Evolutionary conservation across 2,113 vertebrate genomes (phyloP).

Genomic region (Pedionomus torquatus): DNA sequence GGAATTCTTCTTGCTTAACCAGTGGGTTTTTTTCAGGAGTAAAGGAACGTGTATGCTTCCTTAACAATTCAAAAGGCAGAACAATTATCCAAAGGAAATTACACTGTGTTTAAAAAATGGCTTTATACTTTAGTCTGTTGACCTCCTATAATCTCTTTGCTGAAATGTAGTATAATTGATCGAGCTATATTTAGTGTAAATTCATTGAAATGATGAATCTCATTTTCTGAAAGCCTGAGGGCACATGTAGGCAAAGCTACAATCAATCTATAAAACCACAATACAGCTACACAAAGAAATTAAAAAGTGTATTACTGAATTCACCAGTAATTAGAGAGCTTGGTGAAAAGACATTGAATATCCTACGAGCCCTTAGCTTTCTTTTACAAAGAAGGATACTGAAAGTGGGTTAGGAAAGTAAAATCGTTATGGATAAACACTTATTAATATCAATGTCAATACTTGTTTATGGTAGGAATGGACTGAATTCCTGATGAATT

Average conservation of each 20-base stretch:
- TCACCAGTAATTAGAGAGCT: neutral
- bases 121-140: neutral
- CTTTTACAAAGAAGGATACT: neutral
- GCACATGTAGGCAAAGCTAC: neutral
- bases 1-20: neutral
- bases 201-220: slow-evolving; percentile 31
- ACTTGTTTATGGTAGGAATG: neutral
- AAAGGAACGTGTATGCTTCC: neutral
- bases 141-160: neutral
- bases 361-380: neutral
- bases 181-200: slow-evolving; percentile 10
- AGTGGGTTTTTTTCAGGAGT: neutral
- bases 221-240: neutral
- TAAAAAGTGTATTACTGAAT: neutral
- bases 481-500: neutral
- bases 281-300: slow-evolving; percentile 27
- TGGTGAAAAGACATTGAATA: neutral
- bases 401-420: neutral
- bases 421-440: neutral
- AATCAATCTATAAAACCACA: slow-evolving; percentile 24
- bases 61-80: neutral
- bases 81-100: slow-evolving; percentile 22
- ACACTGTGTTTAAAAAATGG: neutral
- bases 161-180: slow-evolving; percentile 22
- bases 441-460: neutral